phyloP scores from a whole-genome alignment of 2,888 invertebrate species.

The Mesorhabditis belari region DNA sequence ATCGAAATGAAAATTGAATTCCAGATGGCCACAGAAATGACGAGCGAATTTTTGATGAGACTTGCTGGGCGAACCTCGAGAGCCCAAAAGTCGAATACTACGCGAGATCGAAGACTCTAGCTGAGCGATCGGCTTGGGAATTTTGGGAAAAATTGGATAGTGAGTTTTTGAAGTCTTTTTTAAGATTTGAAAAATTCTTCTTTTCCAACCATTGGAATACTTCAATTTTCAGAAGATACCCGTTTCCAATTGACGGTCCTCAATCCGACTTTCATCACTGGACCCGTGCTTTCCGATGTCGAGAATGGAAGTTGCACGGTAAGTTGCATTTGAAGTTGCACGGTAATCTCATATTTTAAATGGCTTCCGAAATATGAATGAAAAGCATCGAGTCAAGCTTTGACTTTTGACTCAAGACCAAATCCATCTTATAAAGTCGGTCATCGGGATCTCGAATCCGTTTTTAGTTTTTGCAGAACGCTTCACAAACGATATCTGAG shows the following conservation, averaged over 20 bases:
- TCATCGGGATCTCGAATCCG: no score
- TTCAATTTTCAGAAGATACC: not conserved
- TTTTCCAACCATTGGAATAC: no score
- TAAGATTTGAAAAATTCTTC: no score
- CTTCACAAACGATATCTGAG: no score
- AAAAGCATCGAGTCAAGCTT: no score
- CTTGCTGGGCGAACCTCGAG: slow-evolving; percentile 27
- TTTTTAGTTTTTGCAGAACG: no score
- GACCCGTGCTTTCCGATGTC: slow-evolving; percentile 25
- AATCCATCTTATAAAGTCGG: no score
- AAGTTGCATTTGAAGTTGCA: not conserved
- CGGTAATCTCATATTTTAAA: no score
- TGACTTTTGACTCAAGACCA: no score
- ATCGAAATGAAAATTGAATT: no score
- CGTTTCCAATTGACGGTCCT: slow-evolving; percentile 27
- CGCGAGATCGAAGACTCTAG: slow-evolving; percentile 34
- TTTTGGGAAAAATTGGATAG: slow-evolving; percentile 15
- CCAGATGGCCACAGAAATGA: slow-evolving; percentile 24
- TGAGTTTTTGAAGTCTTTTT: not conserved
- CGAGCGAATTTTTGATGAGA: slow-evolving; percentile 30
- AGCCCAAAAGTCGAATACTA: slow-evolving; percentile 19
- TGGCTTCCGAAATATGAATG: no score
- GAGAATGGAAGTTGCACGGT: slow-evolving; percentile 33
- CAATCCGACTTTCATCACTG: slow-evolving; percentile 32
- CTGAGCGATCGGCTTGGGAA: slow-evolving; percentile 32